Base-by-base conservation (phyloP, 2,113 vertebrate genomes). In the Malurus alboscapulatus region DNA sequence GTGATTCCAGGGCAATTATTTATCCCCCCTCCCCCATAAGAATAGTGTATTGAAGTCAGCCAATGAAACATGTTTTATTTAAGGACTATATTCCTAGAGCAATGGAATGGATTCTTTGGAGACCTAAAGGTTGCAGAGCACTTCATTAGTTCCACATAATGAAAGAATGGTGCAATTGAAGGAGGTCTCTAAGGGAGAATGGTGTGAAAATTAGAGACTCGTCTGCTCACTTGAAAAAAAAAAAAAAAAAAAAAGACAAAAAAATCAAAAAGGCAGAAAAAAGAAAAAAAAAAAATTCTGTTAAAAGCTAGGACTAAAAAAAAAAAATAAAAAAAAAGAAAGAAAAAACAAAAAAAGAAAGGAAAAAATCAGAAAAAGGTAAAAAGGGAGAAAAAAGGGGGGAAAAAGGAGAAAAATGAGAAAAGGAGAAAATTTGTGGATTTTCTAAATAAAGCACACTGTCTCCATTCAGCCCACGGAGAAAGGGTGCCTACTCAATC, bases 11-110 rank as follows among this genome's bases (percentile, higher is more conserved):
- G 74, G 94, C 90, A 94, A 93, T 89, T 94, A 95, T 95, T 97
- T 97, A 95, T 95, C 83, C 93, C 85, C 36, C 62, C 40, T 32
- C 72, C 30, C 85, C 77, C 71, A 65, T 77, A 92, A 95, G 86
- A 96, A 88, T 62, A 96, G 96, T 94, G 97, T 97, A 98, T 97
- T 98, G 97, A 98, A 98, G 97, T 97, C 95, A 96, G 97, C 98
- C 98, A 98, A 97, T 96, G 97, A 97, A 97, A 97, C 97, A 97
- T 97, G 97, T 97, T 98, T 97, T 98, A 97, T 98, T 97, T 97
- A 97, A 96, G 94, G 95, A 96, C 94, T 96, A 90, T 96, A 87
- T 95, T 97, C 96, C 95, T 86, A 94, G 73, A 95, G 94, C 94
- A 95, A 94, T 93, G 92, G 93, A 92, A 95, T 84, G 89, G 95